Evolutionary conservation across 2,113 vertebrate genomes (phyloP).

Genomic region (Cranoglanis bouderius): DNA sequence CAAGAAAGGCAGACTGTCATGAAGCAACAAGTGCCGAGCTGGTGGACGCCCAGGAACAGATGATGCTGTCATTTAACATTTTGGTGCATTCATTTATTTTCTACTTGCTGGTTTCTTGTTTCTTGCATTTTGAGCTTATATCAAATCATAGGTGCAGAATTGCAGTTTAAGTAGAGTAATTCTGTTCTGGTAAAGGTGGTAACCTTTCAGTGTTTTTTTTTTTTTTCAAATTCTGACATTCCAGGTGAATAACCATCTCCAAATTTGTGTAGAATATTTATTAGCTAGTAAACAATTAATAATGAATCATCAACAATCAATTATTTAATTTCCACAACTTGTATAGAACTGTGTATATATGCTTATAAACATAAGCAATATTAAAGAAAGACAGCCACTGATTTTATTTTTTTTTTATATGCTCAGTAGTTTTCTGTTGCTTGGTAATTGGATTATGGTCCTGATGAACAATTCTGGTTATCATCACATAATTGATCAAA

Average conservation of each 20-base stretch:
- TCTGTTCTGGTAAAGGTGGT: background rate
- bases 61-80: constrained; percentile 48
- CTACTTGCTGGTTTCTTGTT: background rate
- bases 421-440: background rate
- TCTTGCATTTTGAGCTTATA: background rate
- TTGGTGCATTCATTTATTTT: constrained; percentile 5
- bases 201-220: background rate
- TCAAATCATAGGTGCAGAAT: background rate
- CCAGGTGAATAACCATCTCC: background rate
- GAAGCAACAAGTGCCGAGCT: constrained; percentile 70
- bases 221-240: background rate
- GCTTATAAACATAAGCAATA: background rate
- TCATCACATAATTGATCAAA: background rate
- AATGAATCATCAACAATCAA: background rate
- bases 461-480: background rate
- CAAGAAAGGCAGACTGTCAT: constrained; percentile 81
- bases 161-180: background rate
- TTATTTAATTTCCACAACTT: background rate
- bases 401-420: background rate
- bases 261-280: background rate
- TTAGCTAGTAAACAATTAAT: background rate
- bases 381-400: background rate
- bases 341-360: background rate
- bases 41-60: constrained; percentile 81
- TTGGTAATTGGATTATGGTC: background rate